Conservation (phyloP, 2,797 vertebrate genomes). For the Sternarchorhynchus goeldii region DNA sequence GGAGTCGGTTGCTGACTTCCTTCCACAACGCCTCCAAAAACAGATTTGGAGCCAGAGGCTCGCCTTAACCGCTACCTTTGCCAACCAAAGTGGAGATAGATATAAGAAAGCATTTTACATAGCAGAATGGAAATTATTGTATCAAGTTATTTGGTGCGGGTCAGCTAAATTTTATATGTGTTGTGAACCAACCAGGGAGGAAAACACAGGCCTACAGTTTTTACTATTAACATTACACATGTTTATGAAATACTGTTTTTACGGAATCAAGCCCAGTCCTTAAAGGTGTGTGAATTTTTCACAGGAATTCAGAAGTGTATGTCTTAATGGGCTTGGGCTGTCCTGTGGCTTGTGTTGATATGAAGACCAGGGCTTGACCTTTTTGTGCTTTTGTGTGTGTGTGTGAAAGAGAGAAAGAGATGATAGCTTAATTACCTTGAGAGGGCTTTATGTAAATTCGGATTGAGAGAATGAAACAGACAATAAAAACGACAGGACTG, state of each 20-base stretch:
- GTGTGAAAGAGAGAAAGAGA: neutral
- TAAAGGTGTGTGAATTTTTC: neutral
- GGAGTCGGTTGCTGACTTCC: neutral
- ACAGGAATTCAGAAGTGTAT: neutral
- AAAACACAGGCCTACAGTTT: neutral
- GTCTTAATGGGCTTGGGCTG: neutral
- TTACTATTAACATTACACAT: neutral
- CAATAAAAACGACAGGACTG: neutral
- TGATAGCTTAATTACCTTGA: slow-evolving; percentile 15
- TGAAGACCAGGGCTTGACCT: neutral
- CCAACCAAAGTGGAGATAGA: too few relatives aligned
- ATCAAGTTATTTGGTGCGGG: neutral
- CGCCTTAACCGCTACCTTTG: too few relatives aligned
- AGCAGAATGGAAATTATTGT: neutral
- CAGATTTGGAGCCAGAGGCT: too few relatives aligned
- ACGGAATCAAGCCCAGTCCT: neutral
- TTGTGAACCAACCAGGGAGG: slow-evolving; percentile 5
- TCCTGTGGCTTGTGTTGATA: neutral
- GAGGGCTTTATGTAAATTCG: neutral
- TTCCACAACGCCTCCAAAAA: neutral
- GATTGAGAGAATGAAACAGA: neutral
- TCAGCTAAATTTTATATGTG: neutral
- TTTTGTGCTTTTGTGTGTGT: neutral
- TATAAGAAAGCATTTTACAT: slow-evolving; percentile 1
- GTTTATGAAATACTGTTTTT: slow-evolving; percentile 1